Percentiles rank a stretch among this genome's conserved stretches.
phyloP scores from a whole-genome alignment of 2,888 invertebrate genomes.

The Ariolimax columbianus region DNA sequence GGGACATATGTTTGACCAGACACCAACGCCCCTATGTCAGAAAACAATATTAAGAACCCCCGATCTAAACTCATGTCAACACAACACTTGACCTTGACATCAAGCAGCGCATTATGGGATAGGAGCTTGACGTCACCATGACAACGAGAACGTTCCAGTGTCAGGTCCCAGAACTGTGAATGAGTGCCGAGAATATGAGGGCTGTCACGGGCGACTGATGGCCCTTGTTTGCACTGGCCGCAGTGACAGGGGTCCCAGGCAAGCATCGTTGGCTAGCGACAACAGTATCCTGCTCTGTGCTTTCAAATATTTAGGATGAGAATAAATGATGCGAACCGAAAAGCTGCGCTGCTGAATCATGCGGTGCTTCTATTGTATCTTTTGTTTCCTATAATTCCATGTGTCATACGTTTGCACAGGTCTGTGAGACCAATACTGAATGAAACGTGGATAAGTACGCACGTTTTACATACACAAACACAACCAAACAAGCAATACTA shows the following conservation, averaged over 20 bases:
- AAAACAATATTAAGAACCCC: not conserved
- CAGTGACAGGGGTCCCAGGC: constrained; percentile 8
- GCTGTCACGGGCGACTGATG: constrained; percentile 19
- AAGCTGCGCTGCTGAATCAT: not conserved
- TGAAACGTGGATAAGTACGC: not conserved
- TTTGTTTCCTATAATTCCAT: not conserved
- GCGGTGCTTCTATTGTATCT: not conserved
- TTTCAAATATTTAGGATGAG: not conserved
- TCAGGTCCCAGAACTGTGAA: constrained; percentile 16
- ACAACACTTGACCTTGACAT: not conserved
- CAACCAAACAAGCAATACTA: no score
- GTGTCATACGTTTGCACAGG: not conserved
- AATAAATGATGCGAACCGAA: constrained; percentile 23
- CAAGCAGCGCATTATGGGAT: not conserved
- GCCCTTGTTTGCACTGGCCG: not conserved
- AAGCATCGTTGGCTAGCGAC: constrained; percentile 1
- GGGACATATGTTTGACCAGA: no score
- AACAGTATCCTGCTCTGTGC: not conserved
- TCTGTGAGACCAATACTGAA: no score
- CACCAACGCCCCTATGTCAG: no score
- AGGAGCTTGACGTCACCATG: not conserved
- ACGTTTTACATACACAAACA: not conserved
- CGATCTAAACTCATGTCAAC: not conserved
- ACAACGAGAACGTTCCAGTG: not conserved
- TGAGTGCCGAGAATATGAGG: not conserved